Base-by-base conservation (phyloP, 1,140 invertebrate genomes). In the Halyomorpha halys region DNA sequence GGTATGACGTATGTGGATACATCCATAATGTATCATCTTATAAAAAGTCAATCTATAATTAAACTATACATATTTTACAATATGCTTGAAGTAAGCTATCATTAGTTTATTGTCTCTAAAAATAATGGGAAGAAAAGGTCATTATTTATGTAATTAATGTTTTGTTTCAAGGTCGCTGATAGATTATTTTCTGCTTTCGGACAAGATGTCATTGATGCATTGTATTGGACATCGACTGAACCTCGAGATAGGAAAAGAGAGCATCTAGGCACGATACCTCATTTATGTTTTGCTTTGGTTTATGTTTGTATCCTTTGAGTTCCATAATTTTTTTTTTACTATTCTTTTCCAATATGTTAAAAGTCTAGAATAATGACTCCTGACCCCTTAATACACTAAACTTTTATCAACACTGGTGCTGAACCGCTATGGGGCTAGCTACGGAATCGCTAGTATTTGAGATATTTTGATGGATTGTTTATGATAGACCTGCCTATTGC, bases 41-140 rank as follows among this genome's bases (percentile, higher is more conserved):
- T 99, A 27, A 94, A 98, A 75, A 96, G 92, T 71, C 97, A 99
- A 74, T 96, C 94, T 62, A 91, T 98, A 59, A 98, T 99, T 73
- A 99, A 99, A 74, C 78, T 99, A 56, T 99, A 99, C 74, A 96
- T 99, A 73, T 97, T 99, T 78, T 99, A 95, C 75, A 99, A 99
- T 78, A 98, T 99, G 94, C 77, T 99, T 59, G 97, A 99, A 81
- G 95, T 87, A 74, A 72, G 11, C 2, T 39, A 39, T 23, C 18
- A 5, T 34, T 1, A 27, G 1, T 53, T 63, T 47, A 8, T 30
- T 44, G 25, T 61, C 1, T 34, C 11, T 11, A 6, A 19, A 13
- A 30, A 23, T 51, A 47, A 4, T 62, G 61, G 1, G 19, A 60
- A 11, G 3, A 61, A 49, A 65, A n/a, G 5, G 3, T 59, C 1